phyloP scores from a whole-genome alignment of 2,113 vertebrate species.

The Festucalex cinctus region DNA sequence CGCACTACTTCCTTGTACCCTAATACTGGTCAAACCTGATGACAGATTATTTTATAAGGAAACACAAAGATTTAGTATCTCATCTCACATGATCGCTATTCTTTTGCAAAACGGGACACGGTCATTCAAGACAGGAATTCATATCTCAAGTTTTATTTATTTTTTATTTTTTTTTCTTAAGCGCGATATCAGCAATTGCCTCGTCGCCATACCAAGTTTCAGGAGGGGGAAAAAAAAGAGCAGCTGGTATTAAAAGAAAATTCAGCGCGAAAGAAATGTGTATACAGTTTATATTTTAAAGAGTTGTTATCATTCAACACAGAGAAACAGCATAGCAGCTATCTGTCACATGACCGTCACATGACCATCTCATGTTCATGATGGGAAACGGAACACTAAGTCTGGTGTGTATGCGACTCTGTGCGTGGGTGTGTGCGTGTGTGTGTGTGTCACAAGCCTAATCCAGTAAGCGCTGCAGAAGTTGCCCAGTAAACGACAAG shows the following conservation, averaged over 20 bases:
- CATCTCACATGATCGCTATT: constrained; percentile 36
- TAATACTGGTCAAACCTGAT: constrained; percentile 53
- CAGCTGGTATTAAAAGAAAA: constrained; percentile 14
- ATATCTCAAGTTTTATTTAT: constrained; percentile 4
- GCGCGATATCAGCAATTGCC: constrained; percentile 10
- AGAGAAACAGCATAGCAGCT: not conserved
- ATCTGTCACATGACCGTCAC: constrained; percentile 59
- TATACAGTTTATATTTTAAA: not conserved
- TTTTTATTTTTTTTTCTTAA: not conserved
- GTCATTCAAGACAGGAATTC: constrained; percentile 26
- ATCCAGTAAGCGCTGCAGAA: constrained; percentile 35
- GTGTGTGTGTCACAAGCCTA: constrained; percentile 30
- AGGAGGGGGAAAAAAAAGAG: constrained; percentile 22
- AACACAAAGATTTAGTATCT: constrained; percentile 5
- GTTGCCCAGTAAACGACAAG: constrained; percentile 17
- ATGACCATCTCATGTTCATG: constrained; percentile 50
- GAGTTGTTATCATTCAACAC: not conserved
- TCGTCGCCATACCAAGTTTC: constrained; percentile 29
- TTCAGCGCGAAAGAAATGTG: constrained; percentile 27
- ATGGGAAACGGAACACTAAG: constrained; percentile 33
- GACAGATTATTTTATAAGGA: constrained; percentile 25
- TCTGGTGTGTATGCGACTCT: constrained; percentile 24
- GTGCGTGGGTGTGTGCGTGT: constrained; percentile 10
- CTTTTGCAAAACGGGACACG: constrained; percentile 12
- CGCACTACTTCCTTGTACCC: not conserved